phyloP scores from a whole-genome alignment of 2,888 invertebrate genomes.

The Ichneumoninae sp. region DNA sequence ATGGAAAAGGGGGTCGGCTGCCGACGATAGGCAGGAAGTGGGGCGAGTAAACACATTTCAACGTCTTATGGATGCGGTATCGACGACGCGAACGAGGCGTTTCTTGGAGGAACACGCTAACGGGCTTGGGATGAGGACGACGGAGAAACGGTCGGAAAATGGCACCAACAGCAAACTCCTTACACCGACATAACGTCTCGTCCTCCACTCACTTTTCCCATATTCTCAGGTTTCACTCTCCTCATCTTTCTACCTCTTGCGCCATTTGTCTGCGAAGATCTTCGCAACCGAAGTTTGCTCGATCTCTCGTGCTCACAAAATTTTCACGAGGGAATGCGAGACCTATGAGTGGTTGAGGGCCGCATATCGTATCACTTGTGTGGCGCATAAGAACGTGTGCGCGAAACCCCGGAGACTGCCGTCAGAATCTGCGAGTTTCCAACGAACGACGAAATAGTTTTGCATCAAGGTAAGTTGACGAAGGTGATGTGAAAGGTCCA shows the following conservation, averaged over 20 bases:
- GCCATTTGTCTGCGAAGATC: slow-evolving; percentile 34
- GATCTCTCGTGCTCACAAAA: background rate
- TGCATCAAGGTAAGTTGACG: background rate
- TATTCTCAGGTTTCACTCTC: slow-evolving; percentile 19
- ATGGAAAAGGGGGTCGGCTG: slow-evolving; percentile 37
- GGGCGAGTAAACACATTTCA: slow-evolving; percentile 63
- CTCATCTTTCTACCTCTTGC: slow-evolving; percentile 11
- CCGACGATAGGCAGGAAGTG: slow-evolving; percentile 58
- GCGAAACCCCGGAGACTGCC: background rate
- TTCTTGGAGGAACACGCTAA: slow-evolving; percentile 45
- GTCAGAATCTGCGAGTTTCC: background rate
- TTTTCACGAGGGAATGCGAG: slow-evolving; percentile 15
- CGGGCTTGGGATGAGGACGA: slow-evolving; percentile 39
- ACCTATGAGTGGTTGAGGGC: background rate
- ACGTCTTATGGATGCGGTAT: slow-evolving; percentile 57
- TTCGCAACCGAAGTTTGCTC: slow-evolving; percentile 8
- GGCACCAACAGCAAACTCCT: slow-evolving; percentile 25
- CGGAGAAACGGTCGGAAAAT: slow-evolving; percentile 29
- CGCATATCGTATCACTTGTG: background rate
- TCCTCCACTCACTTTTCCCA: slow-evolving; percentile 23
- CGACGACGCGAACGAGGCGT: slow-evolving; percentile 54
- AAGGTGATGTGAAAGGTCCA: background rate
- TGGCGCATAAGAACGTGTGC: background rate
- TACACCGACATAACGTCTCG: background rate
- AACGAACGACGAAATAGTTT: background rate